A percentile compares a stretch with the other conserved stretches of the same genome.
These are phyloP conservation scores for Mystacides longicornis DNA, from an alignment of 2,888 invertebrate species.

Conservation along the genomic window DNA sequence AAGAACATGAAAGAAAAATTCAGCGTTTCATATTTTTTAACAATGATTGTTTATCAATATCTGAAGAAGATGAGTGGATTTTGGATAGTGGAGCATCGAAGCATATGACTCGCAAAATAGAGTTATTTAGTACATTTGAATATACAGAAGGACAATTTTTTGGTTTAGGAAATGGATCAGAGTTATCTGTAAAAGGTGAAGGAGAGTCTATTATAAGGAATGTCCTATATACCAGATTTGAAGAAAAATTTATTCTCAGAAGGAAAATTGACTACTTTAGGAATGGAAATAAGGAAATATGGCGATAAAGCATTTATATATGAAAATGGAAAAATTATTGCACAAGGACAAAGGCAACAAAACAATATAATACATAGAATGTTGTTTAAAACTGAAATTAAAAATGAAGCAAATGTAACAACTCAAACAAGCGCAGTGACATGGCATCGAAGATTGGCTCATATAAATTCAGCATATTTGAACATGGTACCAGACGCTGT, in stretches of 20 bases:
- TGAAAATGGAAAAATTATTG: not conserved
- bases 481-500: not conserved
- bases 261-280: not conserved
- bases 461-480: not conserved
- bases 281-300: constrained; percentile 1
- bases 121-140: not conserved
- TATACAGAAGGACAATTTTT: not conserved
- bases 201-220: not conserved
- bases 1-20: too few relatives aligned
- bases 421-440: not conserved
- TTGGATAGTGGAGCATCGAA: constrained; percentile 13
- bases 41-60: not conserved
- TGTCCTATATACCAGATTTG: constrained; percentile 3
- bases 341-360: not conserved
- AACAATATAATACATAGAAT: not conserved
- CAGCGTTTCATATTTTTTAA: too few relatives aligned
- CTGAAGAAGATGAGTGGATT: not conserved
- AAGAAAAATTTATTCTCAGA: constrained; percentile 2
- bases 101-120: constrained; percentile 3
- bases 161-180: not conserved
- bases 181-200: not conserved
- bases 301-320: not conserved
- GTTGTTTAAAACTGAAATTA: not conserved
- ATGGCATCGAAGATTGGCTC: constrained; percentile 7
- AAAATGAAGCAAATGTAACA: not conserved